Base-by-base conservation (phyloP, 2,888 invertebrate genomes). In the Resseliella maxima region DNA sequence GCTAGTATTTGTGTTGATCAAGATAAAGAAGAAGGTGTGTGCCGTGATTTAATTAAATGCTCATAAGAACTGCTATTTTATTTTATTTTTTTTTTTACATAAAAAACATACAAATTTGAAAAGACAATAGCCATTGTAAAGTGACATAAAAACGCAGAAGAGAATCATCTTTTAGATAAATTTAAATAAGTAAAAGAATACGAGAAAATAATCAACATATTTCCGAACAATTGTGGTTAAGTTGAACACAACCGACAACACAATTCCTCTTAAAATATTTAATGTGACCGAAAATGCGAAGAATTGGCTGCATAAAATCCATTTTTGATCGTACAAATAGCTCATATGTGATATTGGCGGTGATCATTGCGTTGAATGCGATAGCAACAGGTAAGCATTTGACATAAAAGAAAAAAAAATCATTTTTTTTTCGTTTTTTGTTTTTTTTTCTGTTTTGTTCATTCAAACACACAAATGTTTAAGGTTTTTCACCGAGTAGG, bases 371-470 rank as follows among this genome's bases (percentile, higher is more conserved):
- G n/a, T 83, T 83, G 21, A 38, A 83, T 83, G 83, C 38, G 38
- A 38, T 83, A n/a, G 38, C 83, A 83, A 83, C 83, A 83, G 83
- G 83, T 83, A 83, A 83, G 83, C 38, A 15, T 72, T n/a, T 72
- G 35, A 36, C 59, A 59, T 41, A 27, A n/a, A 59, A 2, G 24
- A 31, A 72, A 27, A 72, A 72, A 72, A 27, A 6, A 72, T 31
- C 8, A 50, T 15, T 50, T 15, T 50, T 41, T 41, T 41, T 41
- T 41, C 2, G 46, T n/a, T n/a, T n/a, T n/a, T n/a, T n/a, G n/a
- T n/a, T n/a, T n/a, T n/a, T n/a, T n/a, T n/a, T n/a, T n/a, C n/a
- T n/a, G n/a, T n/a, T n/a, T n/a, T n/a, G n/a, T n/a, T n/a, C n/a
- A n/a, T n/a, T n/a, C n/a, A n/a, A n/a, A n/a, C n/a, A n/a, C n/a